Conservation (phyloP, 2,113 vertebrate species). For the Zapornia atra region DNA sequence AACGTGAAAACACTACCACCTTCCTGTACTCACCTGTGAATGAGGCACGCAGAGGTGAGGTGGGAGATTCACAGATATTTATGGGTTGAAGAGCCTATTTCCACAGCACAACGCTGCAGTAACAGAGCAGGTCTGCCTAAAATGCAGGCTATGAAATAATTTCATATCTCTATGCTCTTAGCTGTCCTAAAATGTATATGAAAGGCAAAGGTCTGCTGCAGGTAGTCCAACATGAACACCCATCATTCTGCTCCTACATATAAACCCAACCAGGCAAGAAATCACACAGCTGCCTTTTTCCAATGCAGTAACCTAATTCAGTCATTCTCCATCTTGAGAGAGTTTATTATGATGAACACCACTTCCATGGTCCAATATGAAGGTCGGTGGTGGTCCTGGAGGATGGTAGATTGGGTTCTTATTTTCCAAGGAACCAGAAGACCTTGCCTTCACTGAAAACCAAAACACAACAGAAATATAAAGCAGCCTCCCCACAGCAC, state of each 20-base stretch:
- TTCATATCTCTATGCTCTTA: not conserved
- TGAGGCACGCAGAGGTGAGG: not conserved
- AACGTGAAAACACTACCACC: not conserved
- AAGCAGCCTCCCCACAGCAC: accelerated
- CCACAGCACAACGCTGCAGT: not conserved
- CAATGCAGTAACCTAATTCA: not conserved
- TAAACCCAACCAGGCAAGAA: not conserved
- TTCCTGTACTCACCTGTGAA: not conserved
- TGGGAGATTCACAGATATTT: not conserved
- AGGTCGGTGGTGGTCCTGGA: not conserved
- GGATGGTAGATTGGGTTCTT: not conserved
- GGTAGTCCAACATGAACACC: not conserved
- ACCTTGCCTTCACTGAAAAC: not conserved
- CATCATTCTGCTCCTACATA: not conserved
- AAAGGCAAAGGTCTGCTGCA: not conserved
- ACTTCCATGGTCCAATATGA: not conserved
- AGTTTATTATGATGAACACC: not conserved
- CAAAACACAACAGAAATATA: not conserved
- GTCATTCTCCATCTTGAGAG: not conserved
- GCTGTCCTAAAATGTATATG: not conserved
- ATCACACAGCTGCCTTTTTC: not conserved
- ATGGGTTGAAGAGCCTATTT: accelerated
- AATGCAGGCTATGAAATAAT: not conserved
- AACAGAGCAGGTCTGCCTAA: not conserved
- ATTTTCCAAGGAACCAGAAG: not conserved